Evolutionary conservation across 2,797 vertebrate species (phyloP), one percentile per base, ranked within the genome.

Genomic region (Gallinago stenura): DNA sequence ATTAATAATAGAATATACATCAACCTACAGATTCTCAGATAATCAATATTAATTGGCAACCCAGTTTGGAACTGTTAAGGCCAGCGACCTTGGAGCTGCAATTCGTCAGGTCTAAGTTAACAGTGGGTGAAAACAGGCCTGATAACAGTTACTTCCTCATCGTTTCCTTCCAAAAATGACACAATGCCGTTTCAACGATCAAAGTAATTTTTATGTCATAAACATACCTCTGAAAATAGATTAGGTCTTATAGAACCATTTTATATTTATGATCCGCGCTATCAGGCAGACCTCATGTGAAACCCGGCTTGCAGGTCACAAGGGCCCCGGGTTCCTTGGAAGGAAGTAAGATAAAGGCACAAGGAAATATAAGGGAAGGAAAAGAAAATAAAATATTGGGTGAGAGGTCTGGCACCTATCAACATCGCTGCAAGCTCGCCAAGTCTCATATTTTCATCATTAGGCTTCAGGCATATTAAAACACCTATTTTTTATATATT

Each of bases 131-230:
- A 95, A 93, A 94, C 1, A 95, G 78, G 48, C 48, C 81, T 64
- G 71, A 13, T 84, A 89, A 93, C 70, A 73, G 90, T 87, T 85
- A 90, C 92, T 89, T 94, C 65, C 91, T 78, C 90, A 71, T 73
- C 57, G 80, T 80, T 97, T 95, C 93, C 94, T 97, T 89, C 75
- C 69, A 93, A 93, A 95, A 93, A 64, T 64, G 80, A 94, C 90
- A 95, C 66, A 92, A 91, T 22, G 56, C 56, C 7, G 2, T 80
- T 94, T 75, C 88, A 92, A 81, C 0, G 3, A 95, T 80, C 68
- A 69, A 84, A 95, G 90, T 89, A 15, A 87, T 92, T 87, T 94
- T 94, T 64, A 92, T 94, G 77, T 89, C 68, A 35, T 45, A 93
- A 93, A 83, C 1, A 1, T 62, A 80, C 45, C 71, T 91, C 89